A percentile compares a stretch with the other conserved stretches of the same genome.
phyloP scores from a whole-genome alignment of 1,140 invertebrate genomes.

The Lepidurus packardi region DNA sequence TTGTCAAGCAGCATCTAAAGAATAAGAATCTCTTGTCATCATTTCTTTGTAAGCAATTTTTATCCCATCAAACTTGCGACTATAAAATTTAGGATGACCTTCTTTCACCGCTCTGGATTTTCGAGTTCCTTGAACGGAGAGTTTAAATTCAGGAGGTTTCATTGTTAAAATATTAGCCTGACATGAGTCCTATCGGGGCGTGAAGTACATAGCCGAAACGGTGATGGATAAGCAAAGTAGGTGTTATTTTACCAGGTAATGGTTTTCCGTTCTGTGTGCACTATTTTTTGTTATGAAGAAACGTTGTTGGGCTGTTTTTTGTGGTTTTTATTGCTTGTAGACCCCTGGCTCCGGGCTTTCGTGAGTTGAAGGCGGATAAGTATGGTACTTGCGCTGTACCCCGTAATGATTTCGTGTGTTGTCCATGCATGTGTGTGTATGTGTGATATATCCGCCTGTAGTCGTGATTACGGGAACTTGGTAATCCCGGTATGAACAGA shows the following conservation, averaged over 20 bases:
- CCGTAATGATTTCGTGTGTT: neutral
- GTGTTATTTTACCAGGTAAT: no score
- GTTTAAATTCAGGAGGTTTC: no score
- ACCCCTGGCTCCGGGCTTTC: neutral
- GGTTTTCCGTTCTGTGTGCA: no score
- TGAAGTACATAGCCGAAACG: no score
- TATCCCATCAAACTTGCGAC: neutral
- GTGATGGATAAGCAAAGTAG: no score
- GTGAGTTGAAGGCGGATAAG: neutral
- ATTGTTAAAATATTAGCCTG: no score
- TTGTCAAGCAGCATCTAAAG: neutral
- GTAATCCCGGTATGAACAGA: neutral
- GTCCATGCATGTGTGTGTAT: neutral
- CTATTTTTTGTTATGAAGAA: no score
- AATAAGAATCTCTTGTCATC: neutral
- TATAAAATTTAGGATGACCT: no score
- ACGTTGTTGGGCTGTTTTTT: no score
- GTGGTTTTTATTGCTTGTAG: neutral
- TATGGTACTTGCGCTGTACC: neutral
- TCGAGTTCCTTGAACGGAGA: no score
- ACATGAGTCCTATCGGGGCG: no score
- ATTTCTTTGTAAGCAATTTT: neutral
- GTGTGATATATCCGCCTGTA: constrained; percentile 1
- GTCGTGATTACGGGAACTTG: constrained; percentile 5
- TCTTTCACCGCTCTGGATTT: no score